A percentile compares a stretch with the other conserved stretches of the same genome.
Evolutionary conservation across 2,888 invertebrate genomes (phyloP).

Genomic region (Euproctis similis): DNA sequence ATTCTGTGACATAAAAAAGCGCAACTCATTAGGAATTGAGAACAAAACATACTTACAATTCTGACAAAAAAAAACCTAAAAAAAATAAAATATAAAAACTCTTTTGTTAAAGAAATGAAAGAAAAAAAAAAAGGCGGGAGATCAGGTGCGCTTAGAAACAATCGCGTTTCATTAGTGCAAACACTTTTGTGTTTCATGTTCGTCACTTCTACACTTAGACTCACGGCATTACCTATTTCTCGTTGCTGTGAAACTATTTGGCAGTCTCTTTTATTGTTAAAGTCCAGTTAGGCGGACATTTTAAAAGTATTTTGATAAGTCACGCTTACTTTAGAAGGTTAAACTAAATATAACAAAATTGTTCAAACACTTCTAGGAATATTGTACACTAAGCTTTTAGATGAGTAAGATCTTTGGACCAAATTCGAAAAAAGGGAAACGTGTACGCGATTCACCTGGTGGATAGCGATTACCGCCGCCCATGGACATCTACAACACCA

Average conservation of each 20-base stretch:
- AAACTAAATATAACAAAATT: background rate
- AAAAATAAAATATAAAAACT: slow-evolving; percentile 21
- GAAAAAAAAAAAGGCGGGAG: slow-evolving; percentile 20
- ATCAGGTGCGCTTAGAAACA: slow-evolving; percentile 35
- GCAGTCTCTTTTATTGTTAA: slow-evolving; percentile 2
- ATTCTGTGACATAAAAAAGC: background rate
- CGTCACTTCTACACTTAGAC: slow-evolving; percentile 5
- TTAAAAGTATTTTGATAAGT: background rate
- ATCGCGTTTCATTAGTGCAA: slow-evolving; percentile 34
- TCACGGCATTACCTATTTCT: slow-evolving; percentile 8
- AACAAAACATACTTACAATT: slow-evolving; percentile 15
- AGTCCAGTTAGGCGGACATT: background rate
- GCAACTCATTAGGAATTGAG: slow-evolving; percentile 13
- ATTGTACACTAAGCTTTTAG: background rate
- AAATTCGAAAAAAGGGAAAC: too few relatives aligned
- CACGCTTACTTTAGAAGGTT: background rate
- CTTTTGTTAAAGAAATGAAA: slow-evolving; percentile 24
- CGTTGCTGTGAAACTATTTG: slow-evolving; percentile 1
- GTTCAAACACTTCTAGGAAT: background rate
- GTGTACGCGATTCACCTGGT: too few relatives aligned
- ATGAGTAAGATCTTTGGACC: background rate
- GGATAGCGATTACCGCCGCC: too few relatives aligned
- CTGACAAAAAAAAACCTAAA: slow-evolving; percentile 27
- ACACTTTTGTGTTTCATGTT: slow-evolving; percentile 19
- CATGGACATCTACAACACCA: too few relatives aligned